A percentile compares a stretch with the other conserved stretches of the same genome.
Evolutionary conservation across 2,113 vertebrate genomes (phyloP).

Genomic region (Bubo bubo): DNA sequence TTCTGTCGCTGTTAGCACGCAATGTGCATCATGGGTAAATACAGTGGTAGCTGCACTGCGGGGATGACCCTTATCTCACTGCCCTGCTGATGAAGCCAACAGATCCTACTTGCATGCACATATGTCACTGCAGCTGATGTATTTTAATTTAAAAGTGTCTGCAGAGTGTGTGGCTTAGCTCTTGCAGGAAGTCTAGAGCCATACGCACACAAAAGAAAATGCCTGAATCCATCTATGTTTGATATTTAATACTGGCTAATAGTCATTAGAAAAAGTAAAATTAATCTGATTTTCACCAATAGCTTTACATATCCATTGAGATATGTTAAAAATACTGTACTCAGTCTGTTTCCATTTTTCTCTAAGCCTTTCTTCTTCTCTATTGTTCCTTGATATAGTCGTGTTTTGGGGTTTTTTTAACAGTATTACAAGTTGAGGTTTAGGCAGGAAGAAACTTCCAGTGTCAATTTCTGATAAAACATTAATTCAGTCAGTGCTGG

Average conservation of each 20-base stretch:
- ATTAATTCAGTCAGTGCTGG: neutral
- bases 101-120: neutral
- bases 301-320: neutral
- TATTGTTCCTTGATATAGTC: neutral
- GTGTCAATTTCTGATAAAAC: neutral
- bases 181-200: neutral
- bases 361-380: neutral
- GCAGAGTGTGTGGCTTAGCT: neutral
- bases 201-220: neutral
- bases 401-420: neutral
- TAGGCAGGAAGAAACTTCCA: neutral
- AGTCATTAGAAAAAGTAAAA: neutral
- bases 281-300: neutral
- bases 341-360: neutral
- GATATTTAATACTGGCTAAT: neutral
- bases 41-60: rapidly evolving
- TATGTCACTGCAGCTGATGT: neutral
- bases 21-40: neutral
- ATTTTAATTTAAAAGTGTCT: neutral
- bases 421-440: neutral
- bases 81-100: neutral
- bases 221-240: neutral
- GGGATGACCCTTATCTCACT: neutral
- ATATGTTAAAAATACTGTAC: neutral
- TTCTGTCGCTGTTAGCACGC: neutral